A percentile compares a stretch with the other conserved stretches of the same genome.
These are phyloP conservation scores for Latrodectus hesperus DNA, from an alignment of 2,888 invertebrate species.

Conservation along the genomic window DNA sequence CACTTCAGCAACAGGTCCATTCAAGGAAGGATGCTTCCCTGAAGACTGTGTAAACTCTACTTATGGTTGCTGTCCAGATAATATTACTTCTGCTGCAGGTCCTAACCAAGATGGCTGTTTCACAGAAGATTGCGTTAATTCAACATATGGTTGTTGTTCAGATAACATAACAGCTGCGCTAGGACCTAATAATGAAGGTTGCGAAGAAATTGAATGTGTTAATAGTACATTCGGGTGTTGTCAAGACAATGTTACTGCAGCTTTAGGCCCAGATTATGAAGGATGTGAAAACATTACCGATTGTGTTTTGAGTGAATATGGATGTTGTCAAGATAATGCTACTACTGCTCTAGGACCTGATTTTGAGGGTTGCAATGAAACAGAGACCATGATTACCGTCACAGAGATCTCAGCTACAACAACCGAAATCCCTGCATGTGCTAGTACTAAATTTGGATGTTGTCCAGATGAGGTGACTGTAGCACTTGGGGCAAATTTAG, in stretches of 20 bases:
- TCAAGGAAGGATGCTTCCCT: constrained; percentile 71
- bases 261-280: constrained; percentile 85
- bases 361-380: constrained; percentile 76
- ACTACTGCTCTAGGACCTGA: constrained; percentile 78
- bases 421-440: constrained; percentile 67
- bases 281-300: constrained; percentile 72
- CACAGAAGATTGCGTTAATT: constrained; percentile 79
- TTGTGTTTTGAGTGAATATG: constrained; percentile 73
- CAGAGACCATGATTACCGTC: constrained; percentile 76
- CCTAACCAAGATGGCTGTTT: constrained; percentile 75
- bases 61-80: constrained; percentile 85
- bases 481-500: constrained; percentile 71
- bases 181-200: constrained; percentile 61
- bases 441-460: constrained; percentile 80
- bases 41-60: constrained; percentile 75
- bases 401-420: constrained; percentile 5
- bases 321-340: constrained; percentile 89
- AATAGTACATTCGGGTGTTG: constrained; percentile 80
- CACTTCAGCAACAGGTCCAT: constrained; percentile 79
- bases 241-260: constrained; percentile 79
- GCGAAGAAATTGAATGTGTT: constrained; percentile 28
- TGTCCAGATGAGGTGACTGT: constrained; percentile 84
- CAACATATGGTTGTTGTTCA: constrained; percentile 80
- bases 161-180: constrained; percentile 66
- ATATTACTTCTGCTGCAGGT: constrained; percentile 88